These are phyloP conservation scores for Pterobdella sp. DNA, from an alignment of 2,888 invertebrate genomes.

Conservation along the genomic window DNA sequence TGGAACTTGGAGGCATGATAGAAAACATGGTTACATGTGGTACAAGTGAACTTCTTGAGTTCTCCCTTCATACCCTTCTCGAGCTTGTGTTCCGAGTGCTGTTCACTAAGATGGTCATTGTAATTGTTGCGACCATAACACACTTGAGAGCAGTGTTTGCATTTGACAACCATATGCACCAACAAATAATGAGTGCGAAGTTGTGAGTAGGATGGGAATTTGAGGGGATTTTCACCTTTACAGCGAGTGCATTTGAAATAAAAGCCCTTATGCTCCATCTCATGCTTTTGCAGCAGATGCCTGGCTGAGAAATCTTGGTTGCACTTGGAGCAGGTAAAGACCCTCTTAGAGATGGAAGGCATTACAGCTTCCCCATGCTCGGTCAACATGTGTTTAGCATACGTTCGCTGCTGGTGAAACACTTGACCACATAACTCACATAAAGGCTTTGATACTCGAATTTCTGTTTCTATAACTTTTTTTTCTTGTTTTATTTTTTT, in stretches of 20 bases:
- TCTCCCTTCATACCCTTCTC: slow-evolving; percentile 23
- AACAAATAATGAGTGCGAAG: slow-evolving; percentile 22
- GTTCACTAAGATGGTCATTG: slow-evolving; percentile 3
- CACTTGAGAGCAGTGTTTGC: slow-evolving; percentile 25
- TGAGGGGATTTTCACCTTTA: slow-evolving; percentile 17
- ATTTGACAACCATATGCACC: slow-evolving; percentile 27
- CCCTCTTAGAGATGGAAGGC: not conserved
- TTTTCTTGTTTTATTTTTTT: not conserved
- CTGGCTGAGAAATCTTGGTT: slow-evolving; percentile 20
- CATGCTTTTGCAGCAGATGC: slow-evolving; percentile 26
- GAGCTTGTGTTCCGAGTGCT: slow-evolving; percentile 23
- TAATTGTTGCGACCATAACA: slow-evolving; percentile 22
- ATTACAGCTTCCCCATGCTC: slow-evolving; percentile 6
- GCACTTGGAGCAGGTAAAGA: slow-evolving; percentile 22
- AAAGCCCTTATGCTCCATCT: slow-evolving; percentile 26
- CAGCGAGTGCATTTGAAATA: slow-evolving; percentile 27
- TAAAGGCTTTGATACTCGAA: slow-evolving; percentile 21
- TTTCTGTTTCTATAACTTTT: not conserved
- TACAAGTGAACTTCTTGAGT: slow-evolving; percentile 13
- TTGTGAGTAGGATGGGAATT: slow-evolving; percentile 25
- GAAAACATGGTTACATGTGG: slow-evolving; percentile 20
- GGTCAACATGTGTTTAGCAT: slow-evolving; percentile 23
- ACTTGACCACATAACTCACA: slow-evolving; percentile 26
- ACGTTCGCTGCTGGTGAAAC: slow-evolving; percentile 26
- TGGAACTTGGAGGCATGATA: slow-evolving; percentile 18